Evolutionary conservation across 2,888 invertebrate genomes (phyloP).

Genomic region (Spodoptera littoralis): DNA sequence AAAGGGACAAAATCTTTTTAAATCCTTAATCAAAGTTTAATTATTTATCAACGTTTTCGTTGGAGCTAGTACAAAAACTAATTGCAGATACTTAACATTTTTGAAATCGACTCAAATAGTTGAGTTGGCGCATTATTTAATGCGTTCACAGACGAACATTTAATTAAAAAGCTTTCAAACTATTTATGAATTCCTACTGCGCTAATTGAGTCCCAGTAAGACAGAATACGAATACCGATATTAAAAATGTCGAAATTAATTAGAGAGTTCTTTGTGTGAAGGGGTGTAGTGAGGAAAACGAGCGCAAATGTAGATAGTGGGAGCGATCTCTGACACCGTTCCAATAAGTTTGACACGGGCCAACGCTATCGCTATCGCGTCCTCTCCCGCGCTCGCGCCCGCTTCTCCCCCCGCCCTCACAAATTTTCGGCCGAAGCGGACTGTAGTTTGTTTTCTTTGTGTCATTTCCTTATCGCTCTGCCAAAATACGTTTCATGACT

Average conservation of each 20-base stretch:
- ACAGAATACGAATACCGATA: conserved; percentile 52
- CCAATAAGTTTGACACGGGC: conserved; percentile 83
- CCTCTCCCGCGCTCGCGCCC: conserved; percentile 59
- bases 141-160: conserved; percentile 48
- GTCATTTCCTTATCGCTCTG: conserved; percentile 89
- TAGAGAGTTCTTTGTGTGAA: conserved; percentile 48
- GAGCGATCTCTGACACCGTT: conserved; percentile 83
- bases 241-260: conserved; percentile 58
- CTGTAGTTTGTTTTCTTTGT: conserved; percentile 88
- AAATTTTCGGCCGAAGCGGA: conserved; percentile 84
- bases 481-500: conserved; percentile 88
- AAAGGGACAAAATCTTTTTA: conserved; percentile 16
- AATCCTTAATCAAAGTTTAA: conserved; percentile 27
- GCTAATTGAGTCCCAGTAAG: conserved; percentile 59
- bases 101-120: conserved; percentile 43
- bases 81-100: conserved; percentile 21
- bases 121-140: conserved; percentile 59
- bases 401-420: conserved; percentile 69
- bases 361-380: conserved; percentile 66
- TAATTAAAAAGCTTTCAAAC: conserved; percentile 67
- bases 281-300: conserved; percentile 38
- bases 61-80: conserved; percentile 18
- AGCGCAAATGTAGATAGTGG: conserved; percentile 76
- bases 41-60: conserved; percentile 17
- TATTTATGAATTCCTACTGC: conserved; percentile 59